Base-by-base conservation (phyloP, 2,797 vertebrate genomes). In the Alosa sapidissima region DNA sequence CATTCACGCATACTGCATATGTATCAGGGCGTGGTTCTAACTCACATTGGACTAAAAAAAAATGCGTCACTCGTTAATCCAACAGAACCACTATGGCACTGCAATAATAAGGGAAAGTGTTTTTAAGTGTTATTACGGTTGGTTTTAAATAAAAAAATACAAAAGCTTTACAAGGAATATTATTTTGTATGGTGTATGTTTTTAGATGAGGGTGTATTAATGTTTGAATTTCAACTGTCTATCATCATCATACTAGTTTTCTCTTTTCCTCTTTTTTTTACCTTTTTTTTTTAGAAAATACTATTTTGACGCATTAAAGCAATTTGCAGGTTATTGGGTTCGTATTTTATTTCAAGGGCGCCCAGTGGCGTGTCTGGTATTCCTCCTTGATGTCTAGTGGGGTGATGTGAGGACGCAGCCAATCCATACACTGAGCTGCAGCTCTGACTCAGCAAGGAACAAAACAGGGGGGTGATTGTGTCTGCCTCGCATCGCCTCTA, bases 391-490 rank as follows among this genome's bases (percentile, higher is more conserved):
- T 86, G 82, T 82, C 84, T 88, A 81, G 28, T 89, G 87, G 89
- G 89, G 89, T 87, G 90, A 93, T 90, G 90, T 88, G 91, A 93
- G 91, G 89, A 91, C 90, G 84, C 78, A 90, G 90, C 89, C 90
- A 93, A 91, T 91, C 82, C 91, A 89, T 85, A 88, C 92, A 93
- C 91, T 85, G 90, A 92, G 89, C 93, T 83, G 86, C 88, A 89
- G 89, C 89, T 93, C 92, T 95, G 93, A 95, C 93, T 95, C 94
- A 94, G 93, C 93, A 91, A 88, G 45, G 81, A 58, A 88, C 55
- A n/a, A 81, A n/a, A 88, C 1, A 72, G 81, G 83, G 84, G 72
- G 81, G 85, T 82, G 82, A 88, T 85, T 85, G 88, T 84, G 68
- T 85, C 84, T 93, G 72, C 72, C 21, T 36, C 19, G 36, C 6